Percentiles rank a stretch among this genome's conserved stretches.
Evolutionary conservation across 2,888 invertebrate genomes (phyloP).

Genomic region (Kryphioiulus occultus): DNA sequence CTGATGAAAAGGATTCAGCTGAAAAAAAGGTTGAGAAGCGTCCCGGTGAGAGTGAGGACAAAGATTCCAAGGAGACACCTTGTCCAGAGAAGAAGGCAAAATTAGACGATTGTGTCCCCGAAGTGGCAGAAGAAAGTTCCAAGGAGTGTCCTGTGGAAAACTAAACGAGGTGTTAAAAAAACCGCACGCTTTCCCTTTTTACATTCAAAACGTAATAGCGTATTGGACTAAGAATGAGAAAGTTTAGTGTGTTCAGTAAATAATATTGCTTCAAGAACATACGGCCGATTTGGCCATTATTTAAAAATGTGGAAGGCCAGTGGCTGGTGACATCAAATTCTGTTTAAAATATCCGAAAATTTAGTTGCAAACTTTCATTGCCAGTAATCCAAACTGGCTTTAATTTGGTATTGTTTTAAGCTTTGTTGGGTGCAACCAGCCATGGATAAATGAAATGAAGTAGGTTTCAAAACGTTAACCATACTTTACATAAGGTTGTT

Average conservation of each 20-base stretch:
- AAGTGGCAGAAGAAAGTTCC: neutral
- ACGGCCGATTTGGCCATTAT: neutral
- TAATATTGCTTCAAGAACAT: neutral
- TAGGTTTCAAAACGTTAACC: neutral
- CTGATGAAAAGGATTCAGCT: neutral
- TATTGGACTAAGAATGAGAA: neutral
- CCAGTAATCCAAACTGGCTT: neutral
- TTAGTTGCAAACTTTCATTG: too few species aligned
- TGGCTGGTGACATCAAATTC: neutral
- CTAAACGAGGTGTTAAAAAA: neutral
- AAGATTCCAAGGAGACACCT: neutral
- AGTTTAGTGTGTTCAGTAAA: neutral
- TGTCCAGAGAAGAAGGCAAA: conserved; percentile 38
- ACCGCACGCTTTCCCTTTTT: neutral
- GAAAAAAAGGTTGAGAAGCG: conserved; percentile 42
- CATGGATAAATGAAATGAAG: neutral
- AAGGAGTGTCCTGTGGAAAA: neutral
- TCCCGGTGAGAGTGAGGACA: neutral
- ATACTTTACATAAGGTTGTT: too few species aligned
- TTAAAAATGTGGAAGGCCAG: neutral
- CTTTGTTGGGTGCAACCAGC: neutral
- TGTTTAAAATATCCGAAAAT: neutral
- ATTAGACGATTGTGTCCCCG: neutral
- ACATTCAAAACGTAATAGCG: neutral
- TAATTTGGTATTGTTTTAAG: too few species aligned